A percentile compares a stretch with the other conserved stretches of the same genome.
Conservation (phyloP, 2,888 invertebrate species). For the Cordylochernes scorpioides region DNA sequence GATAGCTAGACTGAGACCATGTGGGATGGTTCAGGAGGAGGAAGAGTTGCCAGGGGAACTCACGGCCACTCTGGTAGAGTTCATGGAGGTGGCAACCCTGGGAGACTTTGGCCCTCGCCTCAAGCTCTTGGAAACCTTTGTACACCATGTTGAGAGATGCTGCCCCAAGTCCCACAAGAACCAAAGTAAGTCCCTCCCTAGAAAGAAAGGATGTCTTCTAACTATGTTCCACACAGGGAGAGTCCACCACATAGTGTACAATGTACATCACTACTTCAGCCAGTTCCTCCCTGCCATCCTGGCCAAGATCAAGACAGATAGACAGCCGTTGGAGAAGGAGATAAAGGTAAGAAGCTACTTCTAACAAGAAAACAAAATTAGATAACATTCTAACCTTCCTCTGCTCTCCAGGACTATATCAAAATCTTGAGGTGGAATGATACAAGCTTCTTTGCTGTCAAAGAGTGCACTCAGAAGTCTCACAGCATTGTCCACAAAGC, state of each 20-base stretch:
- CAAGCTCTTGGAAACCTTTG: slow-evolving; percentile 42
- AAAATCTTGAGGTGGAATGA: slow-evolving; percentile 89
- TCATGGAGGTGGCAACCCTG: slow-evolving; percentile 51
- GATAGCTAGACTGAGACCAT: too few species aligned
- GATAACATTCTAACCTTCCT: not conserved
- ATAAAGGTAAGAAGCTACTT: slow-evolving; percentile 29
- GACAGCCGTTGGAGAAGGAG: slow-evolving; percentile 64
- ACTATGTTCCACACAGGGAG: too few species aligned
- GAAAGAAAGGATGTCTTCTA: too few species aligned
- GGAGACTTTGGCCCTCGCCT: slow-evolving; percentile 57
- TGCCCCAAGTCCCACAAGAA: too few species aligned
- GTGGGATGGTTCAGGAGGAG: too few species aligned
- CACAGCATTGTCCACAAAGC: slow-evolving; percentile 63
- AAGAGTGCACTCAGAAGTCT: slow-evolving; percentile 58
- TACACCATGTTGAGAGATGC: slow-evolving; percentile 3
- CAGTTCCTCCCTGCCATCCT: slow-evolving; percentile 43
- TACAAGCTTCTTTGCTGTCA: slow-evolving; percentile 73
- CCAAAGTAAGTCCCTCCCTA: too few species aligned
- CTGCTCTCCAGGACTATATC: slow-evolving; percentile 39
- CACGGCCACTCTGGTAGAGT: slow-evolving; percentile 48
- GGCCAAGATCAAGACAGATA: slow-evolving; percentile 35
- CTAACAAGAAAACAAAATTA: not conserved
- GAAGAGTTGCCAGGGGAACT: too few species aligned
- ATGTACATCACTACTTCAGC: slow-evolving; percentile 50
- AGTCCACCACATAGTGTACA: slow-evolving; percentile 32